Conservation (phyloP, 2,888 invertebrate genomes). For the Epinotia ramella region DNA sequence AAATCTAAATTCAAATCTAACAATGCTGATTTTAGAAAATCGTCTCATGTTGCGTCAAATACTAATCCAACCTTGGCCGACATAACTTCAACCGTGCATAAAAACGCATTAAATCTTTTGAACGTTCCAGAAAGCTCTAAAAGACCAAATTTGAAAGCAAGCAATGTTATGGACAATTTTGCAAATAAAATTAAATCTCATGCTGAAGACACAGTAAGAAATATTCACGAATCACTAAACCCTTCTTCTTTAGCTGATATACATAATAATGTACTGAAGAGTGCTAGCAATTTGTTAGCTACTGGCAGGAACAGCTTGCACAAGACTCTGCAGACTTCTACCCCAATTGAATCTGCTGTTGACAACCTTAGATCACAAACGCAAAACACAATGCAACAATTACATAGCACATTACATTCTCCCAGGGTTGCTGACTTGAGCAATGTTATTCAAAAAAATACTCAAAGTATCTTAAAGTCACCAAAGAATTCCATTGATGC, state of each 20-base stretch:
- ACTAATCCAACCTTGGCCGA: slow-evolving; percentile 56
- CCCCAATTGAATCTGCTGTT: slow-evolving; percentile 50
- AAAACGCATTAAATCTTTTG: slow-evolving; percentile 49
- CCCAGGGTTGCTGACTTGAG: slow-evolving; percentile 39
- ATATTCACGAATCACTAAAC: slow-evolving; percentile 18
- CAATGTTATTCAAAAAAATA: slow-evolving; percentile 11
- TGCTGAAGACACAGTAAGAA: slow-evolving; percentile 21
- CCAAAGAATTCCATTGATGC: slow-evolving; percentile 22
- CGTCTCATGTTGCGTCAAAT: slow-evolving; percentile 30
- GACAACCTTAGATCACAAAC: slow-evolving; percentile 59
- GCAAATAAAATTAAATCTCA: slow-evolving; percentile 28
- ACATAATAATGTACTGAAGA: slow-evolving; percentile 15
- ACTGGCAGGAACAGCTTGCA: slow-evolving; percentile 49
- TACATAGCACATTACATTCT: slow-evolving; percentile 61
- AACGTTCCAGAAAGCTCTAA: slow-evolving; percentile 12
- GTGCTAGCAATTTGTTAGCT: slow-evolving; percentile 49
- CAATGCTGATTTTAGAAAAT: slow-evolving; percentile 25
- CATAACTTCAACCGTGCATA: slow-evolving; percentile 50
- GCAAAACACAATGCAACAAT: slow-evolving; percentile 61
- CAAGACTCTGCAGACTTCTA: slow-evolving; percentile 48
- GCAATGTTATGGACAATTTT: slow-evolving; percentile 15
- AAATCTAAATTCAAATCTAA: slow-evolving; percentile 45
- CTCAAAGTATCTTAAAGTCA: slow-evolving; percentile 16
- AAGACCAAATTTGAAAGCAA: slow-evolving; percentile 14
- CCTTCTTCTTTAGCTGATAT: slow-evolving; percentile 18